A percentile compares a stretch with the other conserved stretches of the same genome.
Evolutionary conservation across 2,113 vertebrate genomes (phyloP).

Genomic region (Actenoides lindsayi): DNA sequence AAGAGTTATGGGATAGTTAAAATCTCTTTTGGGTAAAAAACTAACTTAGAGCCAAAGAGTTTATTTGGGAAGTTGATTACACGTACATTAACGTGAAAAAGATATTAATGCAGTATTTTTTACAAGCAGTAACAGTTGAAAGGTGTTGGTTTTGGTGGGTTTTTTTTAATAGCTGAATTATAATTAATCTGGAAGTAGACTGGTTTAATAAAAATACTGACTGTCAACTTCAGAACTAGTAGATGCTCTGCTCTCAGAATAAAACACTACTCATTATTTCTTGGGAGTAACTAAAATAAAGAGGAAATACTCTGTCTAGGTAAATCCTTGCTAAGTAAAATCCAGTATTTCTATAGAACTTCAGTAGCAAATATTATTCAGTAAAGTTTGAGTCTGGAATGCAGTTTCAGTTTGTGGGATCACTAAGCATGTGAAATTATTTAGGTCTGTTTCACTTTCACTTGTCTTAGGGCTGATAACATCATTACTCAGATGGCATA

Average conservation of each 20-base stretch:
- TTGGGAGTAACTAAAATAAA: background rate
- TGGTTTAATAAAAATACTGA: background rate
- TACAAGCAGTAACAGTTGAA: background rate
- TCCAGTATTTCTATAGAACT: background rate
- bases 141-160: background rate
- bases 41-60: background rate
- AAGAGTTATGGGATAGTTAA: background rate
- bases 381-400: background rate
- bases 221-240: background rate
- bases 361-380: background rate
- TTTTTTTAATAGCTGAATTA: background rate
- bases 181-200: background rate
- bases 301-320: background rate
- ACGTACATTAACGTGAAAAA: background rate
- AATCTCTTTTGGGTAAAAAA: background rate
- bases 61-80: background rate
- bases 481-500: accelerated
- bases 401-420: background rate
- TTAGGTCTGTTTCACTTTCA: background rate
- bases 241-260: background rate
- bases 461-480: background rate
- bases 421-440: background rate
- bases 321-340: background rate
- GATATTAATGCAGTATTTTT: background rate
- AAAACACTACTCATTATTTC: background rate